Conservation (phyloP, 2,888 invertebrate species). For the Lithophane semibrunnea region DNA sequence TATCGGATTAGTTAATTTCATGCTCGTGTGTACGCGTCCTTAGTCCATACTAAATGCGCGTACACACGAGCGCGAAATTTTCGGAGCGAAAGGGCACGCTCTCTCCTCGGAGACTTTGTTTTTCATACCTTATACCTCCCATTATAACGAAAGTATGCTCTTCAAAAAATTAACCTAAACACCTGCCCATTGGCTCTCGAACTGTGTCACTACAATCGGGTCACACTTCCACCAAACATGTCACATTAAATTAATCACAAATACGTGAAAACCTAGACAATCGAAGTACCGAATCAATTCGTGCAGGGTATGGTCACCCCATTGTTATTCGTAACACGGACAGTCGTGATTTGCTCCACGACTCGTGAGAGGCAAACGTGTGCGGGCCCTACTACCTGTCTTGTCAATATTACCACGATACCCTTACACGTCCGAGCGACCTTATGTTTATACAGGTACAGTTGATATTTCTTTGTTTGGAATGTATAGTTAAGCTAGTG, state of each 20-base stretch:
- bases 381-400: conserved; percentile 68
- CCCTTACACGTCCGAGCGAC: neutral
- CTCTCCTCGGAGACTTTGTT: neutral
- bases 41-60: too few relatives aligned
- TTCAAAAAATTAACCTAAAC: neutral
- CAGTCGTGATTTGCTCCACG: conserved; percentile 69
- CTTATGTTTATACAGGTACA: conserved; percentile 11
- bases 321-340: conserved; percentile 71
- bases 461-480: conserved; percentile 18
- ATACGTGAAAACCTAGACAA: conserved; percentile 66
- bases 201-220: conserved; percentile 3
- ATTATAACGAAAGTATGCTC: neutral
- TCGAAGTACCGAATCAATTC: conserved; percentile 65
- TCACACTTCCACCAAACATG: conserved; percentile 31
- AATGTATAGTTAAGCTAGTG: conserved; percentile 13
- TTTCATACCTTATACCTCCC: neutral
- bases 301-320: conserved; percentile 68
- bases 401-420: conserved; percentile 60
- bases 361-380: conserved; percentile 71
- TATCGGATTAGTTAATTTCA: neutral
- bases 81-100: neutral
- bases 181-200: neutral
- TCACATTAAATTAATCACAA: conserved; percentile 63
- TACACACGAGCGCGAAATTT: neutral
- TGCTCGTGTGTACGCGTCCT: too few relatives aligned